Conservation (phyloP, 2,113 vertebrate genomes). For the Malaclemys terrapin region DNA sequence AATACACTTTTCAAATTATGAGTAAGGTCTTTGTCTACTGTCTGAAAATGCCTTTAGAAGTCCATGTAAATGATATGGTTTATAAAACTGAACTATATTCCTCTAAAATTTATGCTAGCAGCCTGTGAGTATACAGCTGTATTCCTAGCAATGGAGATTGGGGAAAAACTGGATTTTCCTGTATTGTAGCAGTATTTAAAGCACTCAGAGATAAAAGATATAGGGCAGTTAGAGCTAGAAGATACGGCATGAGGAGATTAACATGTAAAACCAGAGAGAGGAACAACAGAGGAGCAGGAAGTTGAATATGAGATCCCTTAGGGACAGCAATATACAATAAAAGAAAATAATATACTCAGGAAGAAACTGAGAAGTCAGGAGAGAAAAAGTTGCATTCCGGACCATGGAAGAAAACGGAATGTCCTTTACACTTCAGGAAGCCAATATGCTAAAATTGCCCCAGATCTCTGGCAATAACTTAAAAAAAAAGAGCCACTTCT, state of each 20-base stretch:
- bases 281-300: neutral
- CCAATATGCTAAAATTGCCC: neutral
- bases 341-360: neutral
- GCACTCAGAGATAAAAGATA: neutral
- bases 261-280: neutral
- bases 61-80: neutral
- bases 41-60: neutral
- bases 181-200: neutral
- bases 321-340: neutral
- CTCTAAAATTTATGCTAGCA: neutral
- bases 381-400: neutral
- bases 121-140: neutral
- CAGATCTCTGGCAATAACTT: neutral
- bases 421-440: neutral
- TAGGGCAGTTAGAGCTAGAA: neutral
- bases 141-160: neutral
- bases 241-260: neutral
- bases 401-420: accelerated
- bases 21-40: neutral
- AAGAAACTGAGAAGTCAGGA: neutral
- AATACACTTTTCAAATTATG: neutral
- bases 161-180: neutral
- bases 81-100: neutral
- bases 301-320: neutral
- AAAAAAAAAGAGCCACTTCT: neutral